phyloP scores from a whole-genome alignment of 2,888 invertebrate genomes.

The Pheosia gnoma region DNA sequence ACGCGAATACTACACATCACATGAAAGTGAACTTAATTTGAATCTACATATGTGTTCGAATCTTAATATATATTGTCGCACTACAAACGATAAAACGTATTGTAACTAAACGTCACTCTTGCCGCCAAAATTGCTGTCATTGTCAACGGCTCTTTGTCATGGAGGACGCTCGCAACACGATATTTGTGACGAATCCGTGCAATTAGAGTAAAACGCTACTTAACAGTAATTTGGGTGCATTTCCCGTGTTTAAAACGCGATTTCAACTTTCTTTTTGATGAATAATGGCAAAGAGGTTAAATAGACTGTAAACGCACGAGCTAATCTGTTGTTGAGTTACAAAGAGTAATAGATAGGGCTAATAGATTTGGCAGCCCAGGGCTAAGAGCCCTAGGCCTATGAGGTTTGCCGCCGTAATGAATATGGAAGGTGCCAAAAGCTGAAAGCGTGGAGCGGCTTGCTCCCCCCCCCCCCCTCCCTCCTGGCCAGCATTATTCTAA shows the following conservation, averaged over 20 bases:
- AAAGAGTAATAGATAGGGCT: neutral
- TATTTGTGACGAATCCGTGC: conserved; percentile 65
- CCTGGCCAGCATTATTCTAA: too few relatives aligned
- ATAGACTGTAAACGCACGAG: conserved; percentile 73
- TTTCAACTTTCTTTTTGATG: conserved; percentile 75
- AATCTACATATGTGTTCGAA: neutral
- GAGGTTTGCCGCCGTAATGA: too few relatives aligned
- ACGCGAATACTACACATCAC: too few relatives aligned
- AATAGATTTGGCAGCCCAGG: too few relatives aligned
- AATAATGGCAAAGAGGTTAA: conserved; percentile 63
- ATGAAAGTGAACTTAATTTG: too few relatives aligned
- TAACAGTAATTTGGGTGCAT: conserved; percentile 75
- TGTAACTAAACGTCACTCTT: conserved; percentile 49
- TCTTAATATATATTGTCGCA: conserved; percentile 11
- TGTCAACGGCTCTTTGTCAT: conserved; percentile 61
- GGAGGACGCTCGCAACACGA: conserved; percentile 58
- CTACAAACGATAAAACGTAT: conserved; percentile 18
- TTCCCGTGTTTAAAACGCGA: conserved; percentile 75
- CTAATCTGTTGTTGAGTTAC: conserved; percentile 17
- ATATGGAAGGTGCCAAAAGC: too few relatives aligned
- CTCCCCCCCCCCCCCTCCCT: too few relatives aligned
- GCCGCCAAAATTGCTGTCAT: conserved; percentile 67
- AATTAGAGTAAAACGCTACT: conserved; percentile 79
- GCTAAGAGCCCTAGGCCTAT: too few relatives aligned
- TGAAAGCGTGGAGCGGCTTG: too few relatives aligned